Evolutionary conservation across 2,888 invertebrate genomes (phyloP).

Genomic region (Hemithea aestivaria): DNA sequence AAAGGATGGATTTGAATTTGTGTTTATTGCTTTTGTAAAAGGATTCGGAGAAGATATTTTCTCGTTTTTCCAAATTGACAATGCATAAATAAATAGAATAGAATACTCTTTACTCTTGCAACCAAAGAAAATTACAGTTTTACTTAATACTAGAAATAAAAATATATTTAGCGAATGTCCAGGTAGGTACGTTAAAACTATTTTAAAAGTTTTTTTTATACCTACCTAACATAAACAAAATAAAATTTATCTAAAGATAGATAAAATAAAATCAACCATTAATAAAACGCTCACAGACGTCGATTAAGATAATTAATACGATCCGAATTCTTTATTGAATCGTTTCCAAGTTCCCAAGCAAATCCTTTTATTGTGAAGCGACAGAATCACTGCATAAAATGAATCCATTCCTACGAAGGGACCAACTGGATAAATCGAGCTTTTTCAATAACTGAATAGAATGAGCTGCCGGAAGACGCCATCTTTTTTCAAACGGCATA

Average conservation of each 20-base stretch:
- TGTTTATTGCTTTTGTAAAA: no score
- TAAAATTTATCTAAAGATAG: background rate
- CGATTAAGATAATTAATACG: slow-evolving; percentile 27
- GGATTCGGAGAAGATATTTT: no score
- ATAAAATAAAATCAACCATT: slow-evolving; percentile 1
- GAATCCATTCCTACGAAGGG: slow-evolving; percentile 33
- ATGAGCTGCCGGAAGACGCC: slow-evolving; percentile 33
- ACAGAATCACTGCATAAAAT: slow-evolving; percentile 21
- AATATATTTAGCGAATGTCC: no score
- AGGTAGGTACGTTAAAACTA: no score
- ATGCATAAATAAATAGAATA: no score
- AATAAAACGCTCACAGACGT: slow-evolving; percentile 11
- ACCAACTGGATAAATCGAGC: slow-evolving; percentile 44
- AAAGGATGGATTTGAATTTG: no score
- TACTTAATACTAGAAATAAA: no score
- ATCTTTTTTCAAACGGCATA: slow-evolving; percentile 33
- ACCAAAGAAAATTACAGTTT: no score
- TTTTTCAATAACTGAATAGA: slow-evolving; percentile 60
- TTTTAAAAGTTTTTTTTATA: no score
- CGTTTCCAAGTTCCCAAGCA: slow-evolving; percentile 24
- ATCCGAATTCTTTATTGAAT: slow-evolving; percentile 30
- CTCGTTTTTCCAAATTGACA: no score
- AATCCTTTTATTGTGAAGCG: slow-evolving; percentile 23
- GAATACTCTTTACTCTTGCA: no score
- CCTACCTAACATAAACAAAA: no score